phyloP scores from a whole-genome alignment of 1,140 invertebrate species.

The Orius insidiosus region DNA sequence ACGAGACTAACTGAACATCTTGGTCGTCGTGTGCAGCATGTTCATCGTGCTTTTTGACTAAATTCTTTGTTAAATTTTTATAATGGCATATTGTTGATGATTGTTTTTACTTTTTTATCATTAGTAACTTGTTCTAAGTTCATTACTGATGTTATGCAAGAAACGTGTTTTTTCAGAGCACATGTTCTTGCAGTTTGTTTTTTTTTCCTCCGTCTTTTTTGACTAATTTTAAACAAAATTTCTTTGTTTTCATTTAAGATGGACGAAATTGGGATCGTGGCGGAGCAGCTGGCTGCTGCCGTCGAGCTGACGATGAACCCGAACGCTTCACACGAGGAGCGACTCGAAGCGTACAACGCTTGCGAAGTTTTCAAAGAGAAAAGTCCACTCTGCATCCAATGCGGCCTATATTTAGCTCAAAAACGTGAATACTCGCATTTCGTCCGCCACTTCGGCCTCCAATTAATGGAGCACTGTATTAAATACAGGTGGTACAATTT shows the following conservation, averaged over 20 bases:
- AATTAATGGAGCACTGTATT: constrained; percentile 76
- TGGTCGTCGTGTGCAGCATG: too few relatives aligned
- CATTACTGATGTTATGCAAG: too few relatives aligned
- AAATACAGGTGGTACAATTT: constrained; percentile 83
- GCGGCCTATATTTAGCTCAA: constrained; percentile 60
- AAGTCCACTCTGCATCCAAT: constrained; percentile 68
- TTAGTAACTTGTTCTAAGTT: neutral
- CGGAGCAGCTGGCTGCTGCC: constrained; percentile 54
- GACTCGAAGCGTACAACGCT: constrained; percentile 60
- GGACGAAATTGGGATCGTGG: constrained; percentile 29
- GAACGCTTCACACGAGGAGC: constrained; percentile 44
- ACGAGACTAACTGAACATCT: too few relatives aligned
- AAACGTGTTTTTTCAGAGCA: neutral
- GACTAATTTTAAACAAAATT: neutral
- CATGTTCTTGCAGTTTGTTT: neutral
- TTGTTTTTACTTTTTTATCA: neutral
- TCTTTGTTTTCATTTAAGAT: constrained; percentile 7
- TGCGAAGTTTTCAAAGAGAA: constrained; percentile 73
- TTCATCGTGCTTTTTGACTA: too few relatives aligned
- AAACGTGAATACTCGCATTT: constrained; percentile 50
- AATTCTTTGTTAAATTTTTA: too few relatives aligned
- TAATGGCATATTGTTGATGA: neutral
- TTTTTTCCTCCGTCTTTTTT: neutral
- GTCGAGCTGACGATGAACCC: constrained; percentile 66
- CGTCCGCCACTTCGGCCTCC: constrained; percentile 51